A percentile compares a stretch with the other conserved stretches of the same genome.
Conservation (phyloP, 1,140 invertebrate genomes). For the Brachionus sp. region DNA sequence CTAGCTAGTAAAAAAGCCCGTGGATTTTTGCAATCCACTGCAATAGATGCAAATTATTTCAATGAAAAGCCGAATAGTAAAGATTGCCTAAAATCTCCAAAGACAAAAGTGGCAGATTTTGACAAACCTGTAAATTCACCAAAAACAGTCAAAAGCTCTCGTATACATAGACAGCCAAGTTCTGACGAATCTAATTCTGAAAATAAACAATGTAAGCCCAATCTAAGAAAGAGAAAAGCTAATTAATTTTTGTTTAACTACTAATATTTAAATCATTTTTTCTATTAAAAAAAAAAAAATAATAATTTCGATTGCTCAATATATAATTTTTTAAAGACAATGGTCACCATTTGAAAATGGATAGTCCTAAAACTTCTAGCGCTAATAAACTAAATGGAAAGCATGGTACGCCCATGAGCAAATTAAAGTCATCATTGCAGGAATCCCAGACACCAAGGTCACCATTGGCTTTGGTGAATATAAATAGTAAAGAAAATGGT, state of each 20-base stretch:
- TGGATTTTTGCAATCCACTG: conserved; percentile 7
- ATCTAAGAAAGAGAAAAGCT: conserved; percentile 4
- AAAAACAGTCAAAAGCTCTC: neutral
- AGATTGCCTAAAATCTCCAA: neutral
- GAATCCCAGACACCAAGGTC: neutral
- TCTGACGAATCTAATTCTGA: neutral
- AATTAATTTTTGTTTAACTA: neutral
- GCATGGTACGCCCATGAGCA: neutral
- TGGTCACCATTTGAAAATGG: conserved; percentile 38
- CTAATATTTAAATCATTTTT: neutral
- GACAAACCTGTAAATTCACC: neutral
- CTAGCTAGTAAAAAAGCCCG: neutral
- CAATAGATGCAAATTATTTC: neutral
- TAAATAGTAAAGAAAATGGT: neutral
- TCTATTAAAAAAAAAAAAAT: neutral
- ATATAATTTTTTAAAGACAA: neutral
- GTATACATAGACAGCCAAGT: neutral
- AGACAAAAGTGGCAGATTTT: neutral
- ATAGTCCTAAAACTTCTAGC: conserved; percentile 29
- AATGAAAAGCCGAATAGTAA: neutral
- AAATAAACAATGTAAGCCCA: conserved; percentile 39
- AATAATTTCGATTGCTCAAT: neutral
- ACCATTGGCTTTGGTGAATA: conserved; percentile 13
- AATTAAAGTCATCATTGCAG: neutral
- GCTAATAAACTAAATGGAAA: neutral